Percentiles rank a stretch among this genome's conserved stretches.
These are phyloP conservation scores for Rhynchophorus ferrugineus DNA, from an alignment of 1,140 invertebrate genomes.

Conservation along the genomic window DNA sequence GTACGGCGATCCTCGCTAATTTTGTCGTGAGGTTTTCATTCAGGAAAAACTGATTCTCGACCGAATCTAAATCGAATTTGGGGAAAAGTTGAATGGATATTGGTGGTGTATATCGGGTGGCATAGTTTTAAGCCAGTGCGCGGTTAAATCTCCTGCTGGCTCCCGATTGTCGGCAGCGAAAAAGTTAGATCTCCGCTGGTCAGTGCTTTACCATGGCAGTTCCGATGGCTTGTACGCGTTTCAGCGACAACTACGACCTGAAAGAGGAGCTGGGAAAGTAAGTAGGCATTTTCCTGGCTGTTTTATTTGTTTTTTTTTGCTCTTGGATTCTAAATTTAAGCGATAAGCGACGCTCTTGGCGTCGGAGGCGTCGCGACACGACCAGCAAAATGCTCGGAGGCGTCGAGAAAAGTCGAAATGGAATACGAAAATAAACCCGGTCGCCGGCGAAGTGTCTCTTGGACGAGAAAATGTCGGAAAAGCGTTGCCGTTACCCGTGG, in stretches of 20 bases:
- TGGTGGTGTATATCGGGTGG: slow-evolving; percentile 30
- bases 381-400: slow-evolving; percentile 6
- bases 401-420: slow-evolving; percentile 5
- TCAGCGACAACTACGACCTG: slow-evolving; percentile 99
- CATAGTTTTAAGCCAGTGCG: slow-evolving; percentile 26
- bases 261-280: slow-evolving; percentile 99
- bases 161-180: slow-evolving; percentile 1
- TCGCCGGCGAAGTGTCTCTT: slow-evolving; percentile 4
- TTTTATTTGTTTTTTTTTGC: slow-evolving; percentile 12
- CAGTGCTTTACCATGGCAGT: slow-evolving; percentile 35
- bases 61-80: background rate
- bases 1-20: slow-evolving; percentile 12
- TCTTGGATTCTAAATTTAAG: slow-evolving; percentile 1
- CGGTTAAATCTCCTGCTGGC: slow-evolving; percentile 10
- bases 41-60: slow-evolving; percentile 3
- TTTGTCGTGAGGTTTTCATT: slow-evolving; percentile 1
- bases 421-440: slow-evolving; percentile 13
- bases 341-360: background rate
- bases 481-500: slow-evolving; percentile 14
- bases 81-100: slow-evolving; percentile 11
- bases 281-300: too few species aligned
- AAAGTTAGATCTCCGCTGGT: background rate
- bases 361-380: slow-evolving; percentile 12
- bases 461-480: slow-evolving; percentile 10
- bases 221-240: slow-evolving; percentile 68